Conservation (phyloP, 1,140 invertebrate species). For the Orussus abietinus region DNA sequence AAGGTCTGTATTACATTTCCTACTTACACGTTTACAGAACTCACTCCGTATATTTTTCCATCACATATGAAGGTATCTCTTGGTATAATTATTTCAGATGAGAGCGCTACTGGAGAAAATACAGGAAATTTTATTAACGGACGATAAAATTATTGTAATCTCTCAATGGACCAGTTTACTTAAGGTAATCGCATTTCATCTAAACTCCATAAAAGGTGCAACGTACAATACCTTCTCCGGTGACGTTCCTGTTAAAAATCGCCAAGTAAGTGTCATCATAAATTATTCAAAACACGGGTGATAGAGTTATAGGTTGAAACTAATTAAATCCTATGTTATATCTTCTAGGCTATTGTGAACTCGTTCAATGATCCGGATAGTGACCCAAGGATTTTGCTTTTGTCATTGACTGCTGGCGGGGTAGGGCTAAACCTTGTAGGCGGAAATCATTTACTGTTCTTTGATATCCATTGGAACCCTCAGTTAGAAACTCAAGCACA, state of each 20-base stretch:
- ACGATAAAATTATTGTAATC: slow-evolving; percentile 77
- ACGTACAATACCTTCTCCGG: slow-evolving; percentile 66
- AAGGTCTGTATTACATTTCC: slow-evolving; percentile 49
- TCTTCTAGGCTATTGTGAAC: slow-evolving; percentile 57
- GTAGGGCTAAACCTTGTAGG: slow-evolving; percentile 88
- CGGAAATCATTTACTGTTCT: slow-evolving; percentile 82
- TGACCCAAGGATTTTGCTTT: slow-evolving; percentile 62
- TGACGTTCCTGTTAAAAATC: slow-evolving; percentile 57
- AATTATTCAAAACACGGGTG: slow-evolving; percentile 4
- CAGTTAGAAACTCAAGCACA: slow-evolving; percentile 88
- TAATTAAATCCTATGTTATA: slow-evolving; percentile 1
- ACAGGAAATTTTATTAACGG: slow-evolving; percentile 53
- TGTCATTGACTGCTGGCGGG: slow-evolving; percentile 86
- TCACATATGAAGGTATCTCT: neutral
- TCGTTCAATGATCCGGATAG: slow-evolving; percentile 65
- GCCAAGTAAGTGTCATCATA: slow-evolving; percentile 27
- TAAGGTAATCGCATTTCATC: slow-evolving; percentile 61
- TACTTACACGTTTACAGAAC: slow-evolving; percentile 5
- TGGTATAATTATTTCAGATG: slow-evolving; percentile 50
- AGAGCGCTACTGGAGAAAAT: slow-evolving; percentile 59
- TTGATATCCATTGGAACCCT: slow-evolving; percentile 95
- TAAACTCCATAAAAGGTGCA: slow-evolving; percentile 53
- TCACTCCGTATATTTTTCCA: neutral
- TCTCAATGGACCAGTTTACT: slow-evolving; percentile 84
- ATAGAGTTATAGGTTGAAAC: slow-evolving; percentile 2